Base-by-base conservation (phyloP, 2,888 invertebrate species). In the Andrena flavipes region DNA sequence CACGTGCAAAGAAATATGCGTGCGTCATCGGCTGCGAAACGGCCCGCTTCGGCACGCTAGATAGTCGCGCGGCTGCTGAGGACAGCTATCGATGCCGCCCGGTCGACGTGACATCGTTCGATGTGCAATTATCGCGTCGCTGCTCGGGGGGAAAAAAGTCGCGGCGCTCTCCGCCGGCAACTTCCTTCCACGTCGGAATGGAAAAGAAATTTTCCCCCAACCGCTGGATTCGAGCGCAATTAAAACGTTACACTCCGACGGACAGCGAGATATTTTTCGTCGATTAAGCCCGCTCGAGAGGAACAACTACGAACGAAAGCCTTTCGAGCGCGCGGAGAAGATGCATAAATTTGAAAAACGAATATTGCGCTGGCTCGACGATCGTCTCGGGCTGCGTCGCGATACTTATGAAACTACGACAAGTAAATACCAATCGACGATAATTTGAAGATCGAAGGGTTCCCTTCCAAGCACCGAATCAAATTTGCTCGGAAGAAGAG, bases 1-100 rank as follows among this genome's bases (percentile, higher is more conserved):
- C 80, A 79, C 80, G 80, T 72, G 80, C 79, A 42, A 59, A 56
- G 80, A 72, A 42, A 80, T 26, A 30, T 51, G 63, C 62, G 71
- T 48, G 65, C 65, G 71, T 78, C 78, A 80, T 35, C 65, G 62
- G 42, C 51, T 49, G 77, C 48, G 56, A 63, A 49, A 64, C 78
- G 69, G 7, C 62, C 42, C 62, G 56, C 63, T 72, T 49, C 49
- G 62, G 80, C 65, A 62, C 56, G 71, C 8, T 48, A n/a, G 29
- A 67, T 13, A 33, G 26, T 26, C 26, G 29, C 51, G 51, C 67
- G 48, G 29, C 49, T n/a, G 23, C 20, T 59, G 20, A 60, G 35
- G 8, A 56, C 5, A 29, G 13, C 13, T 13, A 16, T 42, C 63
- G 26, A 6, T 7, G 48, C 16, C 48, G 23, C 16, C 7, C 2